Evolutionary conservation across 2,113 vertebrate genomes (phyloP), one percentile per base, ranked within the genome.

Genomic region (Sander lucioperca): DNA sequence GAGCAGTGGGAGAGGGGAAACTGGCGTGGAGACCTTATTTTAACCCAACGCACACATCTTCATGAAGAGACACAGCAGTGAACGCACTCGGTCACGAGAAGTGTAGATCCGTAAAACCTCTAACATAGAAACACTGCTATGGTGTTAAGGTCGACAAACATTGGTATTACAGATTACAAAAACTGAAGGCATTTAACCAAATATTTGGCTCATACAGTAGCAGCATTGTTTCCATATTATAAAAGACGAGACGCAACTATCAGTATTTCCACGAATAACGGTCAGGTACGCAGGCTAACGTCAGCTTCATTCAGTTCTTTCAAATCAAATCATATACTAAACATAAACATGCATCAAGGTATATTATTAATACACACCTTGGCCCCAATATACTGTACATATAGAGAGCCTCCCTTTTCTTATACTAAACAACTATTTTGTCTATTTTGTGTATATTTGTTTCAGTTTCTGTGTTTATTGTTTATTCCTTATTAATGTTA

Each of bases 1-100:
- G 61, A 61, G 63, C 45, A 63, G 83, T 45, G 70, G 64, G 78
- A 84, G 67, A 79, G 82, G 86, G 80, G 76, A 79, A 82, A 73
- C 53, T 80, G 70, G 75, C 50, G 81, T 68, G 83, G 63, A 89
- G 88, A 89, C 79, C 84, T 84, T 80, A 74, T 86, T 76, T 83
- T 88, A 91, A 91, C 76, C 87, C 65, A 65, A 47, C 74, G 48
- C 61, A 66, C 79, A 84, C 58, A 53, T 80, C 57, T 68, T 71
- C 47, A 48, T 47, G 74, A 62, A 33, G 69, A 74, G 53, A 79
- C 45, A 47, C 66, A 63, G 77, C 45, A n/a, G 67, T 58, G 27
- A 65, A 33, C 3, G 54, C 19, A 64, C 19, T 23, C 61, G 72
- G 75, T 69, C 61, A 57, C 68, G 33, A 66, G 45, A 75, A 77